Evolutionary conservation across 2,888 invertebrate genomes (phyloP).

Genomic region (Ochlodes sylvanus): DNA sequence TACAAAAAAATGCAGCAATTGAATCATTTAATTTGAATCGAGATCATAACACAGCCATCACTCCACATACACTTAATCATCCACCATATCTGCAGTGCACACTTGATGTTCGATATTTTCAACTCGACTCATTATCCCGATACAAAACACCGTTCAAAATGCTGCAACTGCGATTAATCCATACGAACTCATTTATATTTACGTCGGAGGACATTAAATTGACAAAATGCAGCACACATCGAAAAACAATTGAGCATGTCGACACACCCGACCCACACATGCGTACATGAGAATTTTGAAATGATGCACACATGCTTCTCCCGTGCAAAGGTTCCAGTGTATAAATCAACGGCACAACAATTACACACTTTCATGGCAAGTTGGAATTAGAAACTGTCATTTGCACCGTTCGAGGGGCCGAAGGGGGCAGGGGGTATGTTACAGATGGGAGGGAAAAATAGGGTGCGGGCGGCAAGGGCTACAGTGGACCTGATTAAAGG

Average conservation of each 20-base stretch:
- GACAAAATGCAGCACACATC: constrained; percentile 60
- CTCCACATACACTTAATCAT: not conserved
- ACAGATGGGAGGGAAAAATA: constrained; percentile 76
- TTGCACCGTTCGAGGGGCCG: constrained; percentile 82
- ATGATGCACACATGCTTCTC: constrained; percentile 61
- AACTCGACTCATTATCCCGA: constrained; percentile 35
- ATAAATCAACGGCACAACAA: constrained; percentile 84
- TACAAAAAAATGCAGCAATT: no score
- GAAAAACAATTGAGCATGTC: constrained; percentile 48
- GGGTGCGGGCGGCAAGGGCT: constrained; percentile 81
- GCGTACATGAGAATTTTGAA: constrained; percentile 40
- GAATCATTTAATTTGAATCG: not conserved
- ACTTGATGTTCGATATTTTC: constrained; percentile 25
- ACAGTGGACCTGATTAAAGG: constrained; percentile 84
- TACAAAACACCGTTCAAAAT: constrained; percentile 36
- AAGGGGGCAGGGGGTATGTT: constrained; percentile 55
- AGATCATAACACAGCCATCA: not conserved
- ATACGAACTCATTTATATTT: constrained; percentile 37
- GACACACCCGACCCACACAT: constrained; percentile 43
- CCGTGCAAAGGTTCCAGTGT: constrained; percentile 75
- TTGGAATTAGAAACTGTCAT: constrained; percentile 86
- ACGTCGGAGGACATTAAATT: constrained; percentile 49
- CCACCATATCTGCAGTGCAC: constrained; percentile 26
- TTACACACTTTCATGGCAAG: constrained; percentile 86
- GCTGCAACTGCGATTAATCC: constrained; percentile 37